Base-by-base conservation (phyloP, 2,888 invertebrate genomes). In the Torymus tubicola region DNA sequence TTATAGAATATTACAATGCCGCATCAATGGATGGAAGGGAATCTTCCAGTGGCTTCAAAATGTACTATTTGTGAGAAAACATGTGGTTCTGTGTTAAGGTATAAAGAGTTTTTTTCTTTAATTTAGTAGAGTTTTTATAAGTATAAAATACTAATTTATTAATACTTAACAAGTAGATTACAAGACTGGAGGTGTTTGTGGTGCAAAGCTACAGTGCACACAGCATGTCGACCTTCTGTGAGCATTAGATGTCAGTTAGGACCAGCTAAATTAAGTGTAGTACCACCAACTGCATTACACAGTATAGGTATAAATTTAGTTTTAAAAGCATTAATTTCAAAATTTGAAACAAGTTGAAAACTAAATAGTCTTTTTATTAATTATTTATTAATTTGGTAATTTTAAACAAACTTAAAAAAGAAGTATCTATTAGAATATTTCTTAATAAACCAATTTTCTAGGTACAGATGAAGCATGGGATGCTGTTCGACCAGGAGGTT, bases 1-100 rank as follows among this genome's bases (percentile, higher is more conserved):
- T 90, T 89, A 0, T 92, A 96, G 95, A 96, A 94, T 89, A 96
- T 97, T 87, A 95, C 95, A 84, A 98, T 98, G 97, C 98, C 98
- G 14, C 99, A 99, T 92, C 99, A 99, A 89, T 99, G 99, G 99
- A 93, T 99, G 93, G 98, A 98, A 91, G 98, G 99, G 60, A 99
- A 99, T 92, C 92, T 99, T 84, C 98, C 98, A 3, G 98, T 98
- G 77, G 96, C 98, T 78, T 96, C 98, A 81, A 96, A 97, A 91
- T 99, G 99, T 91, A 93, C 94, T 84, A 94, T 97, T 82, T 99
- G 99, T 92, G 98, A 98, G 89, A 97, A 97, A 92, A 98, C 97
- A 11, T 99, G 99, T 92, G 99, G 99, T 79, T 98, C 98, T 79
- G 98, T 99, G 76, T 93, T 98, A 83, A 95, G 96, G 94, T 96